A percentile compares a stretch with the other conserved stretches of the same genome.
phyloP scores from a whole-genome alignment of 2,113 vertebrate genomes.

The Athene noctua region DNA sequence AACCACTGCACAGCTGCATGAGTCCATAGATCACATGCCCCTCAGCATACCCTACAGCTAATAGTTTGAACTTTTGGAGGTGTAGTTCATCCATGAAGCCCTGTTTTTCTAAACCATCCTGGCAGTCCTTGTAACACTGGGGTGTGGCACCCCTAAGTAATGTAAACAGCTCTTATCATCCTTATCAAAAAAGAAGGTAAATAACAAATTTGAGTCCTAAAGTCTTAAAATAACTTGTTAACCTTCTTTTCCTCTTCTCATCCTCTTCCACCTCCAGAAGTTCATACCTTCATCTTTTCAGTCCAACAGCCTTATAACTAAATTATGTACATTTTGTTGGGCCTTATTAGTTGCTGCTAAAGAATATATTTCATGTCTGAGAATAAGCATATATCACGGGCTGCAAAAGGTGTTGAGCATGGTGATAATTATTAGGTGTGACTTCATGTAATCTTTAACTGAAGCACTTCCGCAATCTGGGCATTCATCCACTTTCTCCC shows the following conservation, averaged over 20 bases:
- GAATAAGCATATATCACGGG: neutral
- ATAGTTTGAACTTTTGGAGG: neutral
- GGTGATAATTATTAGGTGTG: neutral
- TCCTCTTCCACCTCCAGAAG: neutral
- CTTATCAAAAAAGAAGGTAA: neutral
- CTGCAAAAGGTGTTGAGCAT: neutral
- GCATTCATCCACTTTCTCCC: neutral
- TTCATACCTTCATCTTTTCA: neutral
- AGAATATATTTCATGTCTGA: neutral
- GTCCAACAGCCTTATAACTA: neutral
- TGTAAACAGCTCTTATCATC: neutral
- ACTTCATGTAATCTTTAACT: neutral
- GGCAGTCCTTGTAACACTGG: neutral
- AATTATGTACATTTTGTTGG: neutral
- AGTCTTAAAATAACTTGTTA: neutral
- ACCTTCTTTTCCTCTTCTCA: neutral
- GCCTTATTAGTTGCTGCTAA: neutral
- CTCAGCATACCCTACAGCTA: neutral
- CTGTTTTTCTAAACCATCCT: neutral
- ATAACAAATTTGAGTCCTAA: neutral
- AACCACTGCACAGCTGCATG: constrained; percentile 3
- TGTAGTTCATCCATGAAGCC: neutral
- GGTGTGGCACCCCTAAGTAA: neutral
- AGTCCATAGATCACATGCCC: neutral
- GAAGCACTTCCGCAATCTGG: neutral